Conservation (phyloP, 2,888 invertebrate species). For the Stomorhina lunata region DNA sequence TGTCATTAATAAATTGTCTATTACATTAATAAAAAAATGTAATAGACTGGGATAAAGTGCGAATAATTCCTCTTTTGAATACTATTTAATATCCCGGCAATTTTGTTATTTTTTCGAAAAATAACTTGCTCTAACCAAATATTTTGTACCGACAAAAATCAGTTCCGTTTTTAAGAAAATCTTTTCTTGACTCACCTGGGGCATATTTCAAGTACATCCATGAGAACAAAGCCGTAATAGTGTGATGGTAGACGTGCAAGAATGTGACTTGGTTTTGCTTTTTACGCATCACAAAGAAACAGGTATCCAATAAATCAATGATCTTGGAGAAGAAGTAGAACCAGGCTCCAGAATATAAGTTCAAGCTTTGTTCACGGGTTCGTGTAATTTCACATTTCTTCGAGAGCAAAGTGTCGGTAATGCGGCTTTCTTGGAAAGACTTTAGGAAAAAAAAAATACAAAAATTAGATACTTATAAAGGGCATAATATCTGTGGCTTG, state of each 20-base stretch:
- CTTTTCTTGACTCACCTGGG: constrained; percentile 82
- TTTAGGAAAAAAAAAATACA: constrained; percentile 50
- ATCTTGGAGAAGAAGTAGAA: constrained; percentile 91
- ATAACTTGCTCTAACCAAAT: no score
- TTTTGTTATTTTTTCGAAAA: no score
- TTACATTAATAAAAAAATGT: no score
- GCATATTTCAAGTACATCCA: constrained; percentile 90
- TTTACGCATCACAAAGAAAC: constrained; percentile 94
- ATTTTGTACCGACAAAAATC: no score
- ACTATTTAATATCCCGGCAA: no score
- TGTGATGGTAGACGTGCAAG: constrained; percentile 94
- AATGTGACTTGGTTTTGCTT: constrained; percentile 93
- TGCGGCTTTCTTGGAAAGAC: constrained; percentile 75
- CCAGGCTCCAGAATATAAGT: constrained; percentile 83
- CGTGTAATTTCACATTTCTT: constrained; percentile 77
- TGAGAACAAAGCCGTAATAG: constrained; percentile 88
- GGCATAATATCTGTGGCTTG: no score
- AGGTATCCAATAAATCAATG: constrained; percentile 88
- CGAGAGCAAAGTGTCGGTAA: constrained; percentile 74
- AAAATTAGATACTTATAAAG: no score
- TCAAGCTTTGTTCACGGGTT: constrained; percentile 80
- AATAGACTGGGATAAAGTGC: no score
- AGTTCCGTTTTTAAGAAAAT: no score
- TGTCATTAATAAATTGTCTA: no score
- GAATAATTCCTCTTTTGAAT: no score